Conservation (phyloP, 1,140 invertebrate genomes). For the Bombus terrestris region DNA sequence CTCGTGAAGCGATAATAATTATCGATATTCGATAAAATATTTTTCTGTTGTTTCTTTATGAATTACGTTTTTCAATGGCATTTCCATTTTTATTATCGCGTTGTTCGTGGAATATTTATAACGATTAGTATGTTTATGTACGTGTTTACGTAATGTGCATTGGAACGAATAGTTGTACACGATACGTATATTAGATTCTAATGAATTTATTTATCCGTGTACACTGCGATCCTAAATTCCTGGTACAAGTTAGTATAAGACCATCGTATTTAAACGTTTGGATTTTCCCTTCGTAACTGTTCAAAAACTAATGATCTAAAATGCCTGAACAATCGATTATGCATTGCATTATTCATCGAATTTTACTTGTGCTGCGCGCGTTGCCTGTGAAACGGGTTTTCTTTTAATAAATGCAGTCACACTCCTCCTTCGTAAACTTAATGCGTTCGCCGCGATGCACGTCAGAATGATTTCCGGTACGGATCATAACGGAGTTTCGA, state of each 20-base stretch:
- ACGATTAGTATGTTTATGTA: not conserved
- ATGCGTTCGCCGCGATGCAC: slow-evolving; percentile 24
- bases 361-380: slow-evolving; percentile 28
- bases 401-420: slow-evolving; percentile 25
- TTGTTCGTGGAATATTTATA: not conserved
- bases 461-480: slow-evolving; percentile 43
- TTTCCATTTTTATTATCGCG: not conserved
- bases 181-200: no score
- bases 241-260: no score
- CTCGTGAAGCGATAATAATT: no score
- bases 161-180: not conserved
- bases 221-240: no score
- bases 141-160: not conserved
- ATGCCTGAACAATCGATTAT: not conserved
- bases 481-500: slow-evolving; percentile 36
- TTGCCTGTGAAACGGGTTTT: slow-evolving; percentile 33
- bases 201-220: no score
- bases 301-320: no score
- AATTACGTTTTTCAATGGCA: not conserved
- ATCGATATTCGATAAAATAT: not conserved
- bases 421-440: slow-evolving; percentile 23
- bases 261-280: not conserved
- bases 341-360: slow-evolving; percentile 37
- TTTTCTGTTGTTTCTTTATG: not conserved
- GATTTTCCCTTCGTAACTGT: not conserved